Percentiles rank a stretch among this genome's conserved stretches.
These are phyloP conservation scores for Meliscaeva auricollis DNA, from an alignment of 2,888 invertebrate species.

Conservation along the genomic window DNA sequence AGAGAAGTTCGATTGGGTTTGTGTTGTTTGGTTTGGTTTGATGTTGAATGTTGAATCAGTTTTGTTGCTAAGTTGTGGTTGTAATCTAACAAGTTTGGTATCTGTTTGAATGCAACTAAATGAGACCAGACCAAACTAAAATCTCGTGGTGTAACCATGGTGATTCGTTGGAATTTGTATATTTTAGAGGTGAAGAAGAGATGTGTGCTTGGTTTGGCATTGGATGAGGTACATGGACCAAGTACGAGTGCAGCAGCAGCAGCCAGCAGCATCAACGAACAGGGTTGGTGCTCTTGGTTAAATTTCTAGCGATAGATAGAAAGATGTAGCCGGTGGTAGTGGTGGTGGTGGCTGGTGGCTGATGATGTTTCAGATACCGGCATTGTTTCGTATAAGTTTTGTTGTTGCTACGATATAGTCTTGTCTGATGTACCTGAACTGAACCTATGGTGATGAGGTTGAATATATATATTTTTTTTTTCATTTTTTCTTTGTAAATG, in stretches of 20 bases:
- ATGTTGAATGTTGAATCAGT: conserved; percentile 24
- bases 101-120: conserved; percentile 14
- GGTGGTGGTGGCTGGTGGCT: conserved; percentile 12
- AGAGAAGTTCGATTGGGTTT: conserved; percentile 42
- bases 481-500: conserved; percentile 18
- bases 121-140: conserved; percentile 25
- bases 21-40: conserved; percentile 16
- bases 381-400: conserved; percentile 56
- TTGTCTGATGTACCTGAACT: conserved; percentile 32
- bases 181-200: conserved; percentile 41
- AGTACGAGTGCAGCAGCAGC: conserved; percentile 20
- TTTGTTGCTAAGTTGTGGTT: conserved; percentile 23
- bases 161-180: conserved; percentile 62
- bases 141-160: conserved; percentile 57
- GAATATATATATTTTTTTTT: conserved; percentile 19
- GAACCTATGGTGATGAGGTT: conserved; percentile 37
- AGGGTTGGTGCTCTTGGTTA: conserved; percentile 55
- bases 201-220: conserved; percentile 45
- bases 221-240: conserved; percentile 55
- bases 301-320: background rate
- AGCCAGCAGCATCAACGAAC: conserved; percentile 44
- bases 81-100: conserved; percentile 36
- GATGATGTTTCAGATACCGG: conserved; percentile 53
- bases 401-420: conserved; percentile 13
- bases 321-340: background rate